Conservation (phyloP, 1,140 invertebrate species). For the Probaryconus sp. region DNA sequence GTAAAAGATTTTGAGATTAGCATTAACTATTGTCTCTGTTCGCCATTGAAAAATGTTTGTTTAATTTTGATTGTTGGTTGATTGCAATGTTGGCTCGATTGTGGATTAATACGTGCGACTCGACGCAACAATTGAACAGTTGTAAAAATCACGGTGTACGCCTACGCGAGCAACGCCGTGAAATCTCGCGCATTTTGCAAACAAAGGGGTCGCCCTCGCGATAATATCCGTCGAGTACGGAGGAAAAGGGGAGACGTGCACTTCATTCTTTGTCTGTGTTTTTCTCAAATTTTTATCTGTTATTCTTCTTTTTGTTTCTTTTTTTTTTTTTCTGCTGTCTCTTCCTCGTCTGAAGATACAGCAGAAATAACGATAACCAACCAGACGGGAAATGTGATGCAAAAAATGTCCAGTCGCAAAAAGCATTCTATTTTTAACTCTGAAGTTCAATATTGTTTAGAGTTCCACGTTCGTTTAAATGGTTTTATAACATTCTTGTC, state of each 20-base stretch:
- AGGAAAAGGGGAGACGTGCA: constrained; percentile 36
- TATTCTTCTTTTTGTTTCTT: constrained; percentile 3
- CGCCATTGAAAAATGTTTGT: constrained; percentile 6
- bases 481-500: no score
- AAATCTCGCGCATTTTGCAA: constrained; percentile 55
- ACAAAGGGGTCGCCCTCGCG: constrained; percentile 52
- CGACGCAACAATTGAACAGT: constrained; percentile 50
- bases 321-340: no score
- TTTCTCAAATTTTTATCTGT: constrained; percentile 19
- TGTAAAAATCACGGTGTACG: constrained; percentile 41
- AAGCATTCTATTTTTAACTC: no score
- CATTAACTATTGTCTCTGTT: constrained; percentile 5
- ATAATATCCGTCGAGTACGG: constrained; percentile 29
- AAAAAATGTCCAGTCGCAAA: no score
- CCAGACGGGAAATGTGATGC: no score
- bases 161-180: constrained; percentile 38
- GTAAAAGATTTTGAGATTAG: constrained; percentile 15
- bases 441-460: no score
- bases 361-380: no score
- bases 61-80: constrained; percentile 13
- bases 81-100: constrained; percentile 24
- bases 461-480: no score
- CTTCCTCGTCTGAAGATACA: no score
- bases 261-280: constrained; percentile 37
- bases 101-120: constrained; percentile 47